Evolutionary conservation across 2,888 invertebrate genomes (phyloP).

Genomic region (Sphaerophoria rueppellii): DNA sequence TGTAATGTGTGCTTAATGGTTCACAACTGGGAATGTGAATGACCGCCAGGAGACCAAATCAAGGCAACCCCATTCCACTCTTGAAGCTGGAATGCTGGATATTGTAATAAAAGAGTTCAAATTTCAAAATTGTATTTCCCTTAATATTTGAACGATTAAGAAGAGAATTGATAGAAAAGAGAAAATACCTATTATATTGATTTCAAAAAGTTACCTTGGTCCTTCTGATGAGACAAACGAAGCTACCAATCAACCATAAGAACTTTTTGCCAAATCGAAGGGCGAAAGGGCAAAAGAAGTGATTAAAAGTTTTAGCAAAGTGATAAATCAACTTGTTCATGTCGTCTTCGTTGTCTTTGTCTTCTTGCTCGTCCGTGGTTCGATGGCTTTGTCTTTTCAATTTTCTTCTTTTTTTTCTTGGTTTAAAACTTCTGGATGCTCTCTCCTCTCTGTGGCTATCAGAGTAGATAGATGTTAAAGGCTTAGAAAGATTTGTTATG

Average conservation of each 20-base stretch:
- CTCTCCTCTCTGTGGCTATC: not conserved
- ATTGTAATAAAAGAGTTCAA: not conserved
- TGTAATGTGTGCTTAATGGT: slow-evolving; percentile 4
- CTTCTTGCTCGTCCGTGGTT: not conserved
- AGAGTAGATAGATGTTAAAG: slow-evolving; percentile 15
- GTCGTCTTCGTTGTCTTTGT: not conserved
- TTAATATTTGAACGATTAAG: slow-evolving; percentile 21
- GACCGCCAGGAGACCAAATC: slow-evolving; percentile 13
- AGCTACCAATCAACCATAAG: slow-evolving; percentile 3
- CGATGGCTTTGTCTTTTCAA: not conserved
- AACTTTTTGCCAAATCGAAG: not conserved
- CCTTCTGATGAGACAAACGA: not conserved
- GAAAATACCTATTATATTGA: slow-evolving; percentile 15
- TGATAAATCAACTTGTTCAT: slow-evolving; percentile 49
- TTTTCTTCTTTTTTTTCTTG: not conserved
- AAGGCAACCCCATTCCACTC: not conserved
- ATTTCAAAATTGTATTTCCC: not conserved
- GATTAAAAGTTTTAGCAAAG: slow-evolving; percentile 51
- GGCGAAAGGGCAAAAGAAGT: slow-evolving; percentile 21
- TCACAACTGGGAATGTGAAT: slow-evolving; percentile 21
- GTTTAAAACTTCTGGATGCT: not conserved
- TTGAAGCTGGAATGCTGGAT: not conserved
- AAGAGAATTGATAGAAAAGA: not conserved
- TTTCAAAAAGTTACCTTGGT: not conserved
- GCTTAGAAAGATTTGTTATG: slow-evolving; percentile 37